phyloP scores from a whole-genome alignment of 37 sponge, comb jelly and placozoan genomes.

The Petrosia ficiformis region DNA sequence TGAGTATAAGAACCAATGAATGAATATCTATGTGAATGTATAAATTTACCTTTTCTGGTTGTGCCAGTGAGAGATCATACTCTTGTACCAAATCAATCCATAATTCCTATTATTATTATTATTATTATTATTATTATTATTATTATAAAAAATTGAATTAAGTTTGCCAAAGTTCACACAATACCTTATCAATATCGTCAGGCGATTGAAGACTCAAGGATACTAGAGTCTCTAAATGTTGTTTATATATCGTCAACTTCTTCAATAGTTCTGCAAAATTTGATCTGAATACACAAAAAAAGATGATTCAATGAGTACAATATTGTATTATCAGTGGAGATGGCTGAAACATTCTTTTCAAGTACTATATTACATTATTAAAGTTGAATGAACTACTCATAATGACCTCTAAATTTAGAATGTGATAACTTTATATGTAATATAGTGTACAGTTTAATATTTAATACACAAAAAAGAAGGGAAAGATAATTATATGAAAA shows the following conservation, averaged over 20 bases:
- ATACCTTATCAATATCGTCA: not conserved
- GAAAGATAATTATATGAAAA: too few species aligned
- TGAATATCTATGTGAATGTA: too few species aligned
- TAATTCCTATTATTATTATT: slow-evolving; percentile 15
- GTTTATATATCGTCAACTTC: not conserved
- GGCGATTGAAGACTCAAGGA: not conserved
- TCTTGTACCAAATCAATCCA: slow-evolving; percentile 13
- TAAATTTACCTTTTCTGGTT: slow-evolving; percentile 31
- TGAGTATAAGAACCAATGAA: too few species aligned
- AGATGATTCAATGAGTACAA: too few species aligned
- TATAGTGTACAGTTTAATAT: too few species aligned
- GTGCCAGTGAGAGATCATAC: slow-evolving; percentile 36
- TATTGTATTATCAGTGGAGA: too few species aligned
- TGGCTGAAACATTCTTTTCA: too few species aligned
- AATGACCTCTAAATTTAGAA: too few species aligned
- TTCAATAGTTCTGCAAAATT: not conserved
- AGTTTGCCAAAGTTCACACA: not conserved
- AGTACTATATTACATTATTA: too few species aligned
- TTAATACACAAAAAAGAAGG: too few species aligned
- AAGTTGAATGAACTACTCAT: too few species aligned
- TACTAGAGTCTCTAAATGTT: not conserved
- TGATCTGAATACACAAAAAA: not conserved
- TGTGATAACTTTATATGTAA: too few species aligned
- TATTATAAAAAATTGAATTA: not conserved
- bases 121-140: slow-evolving; percentile 21